Base-by-base conservation (phyloP, 2,113 vertebrate species). In the Copsychus sechellarum region DNA sequence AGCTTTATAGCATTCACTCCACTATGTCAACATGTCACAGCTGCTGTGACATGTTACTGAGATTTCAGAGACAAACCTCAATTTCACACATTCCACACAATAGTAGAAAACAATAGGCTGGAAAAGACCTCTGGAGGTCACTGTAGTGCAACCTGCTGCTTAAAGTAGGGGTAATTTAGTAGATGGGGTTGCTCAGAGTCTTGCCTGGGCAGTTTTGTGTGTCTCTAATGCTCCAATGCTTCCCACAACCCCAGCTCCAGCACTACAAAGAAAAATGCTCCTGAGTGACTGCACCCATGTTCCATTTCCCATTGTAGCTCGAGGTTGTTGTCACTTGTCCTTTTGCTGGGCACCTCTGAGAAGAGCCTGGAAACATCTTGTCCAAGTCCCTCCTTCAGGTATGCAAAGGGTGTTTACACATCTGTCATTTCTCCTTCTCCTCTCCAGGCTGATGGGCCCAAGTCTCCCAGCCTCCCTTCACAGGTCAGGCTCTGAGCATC, bases 81-180 rank as follows among this genome's bases (percentile, higher is more conserved):
- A 23, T 86, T 83, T 86, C 71, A 82, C n/a, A 62, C 45, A 69
- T 77, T 28, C 79, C 79, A 45, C 6, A 77, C 69, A 90, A 83
- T 3, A 71, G 31, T 0, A 82, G 48, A 57, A 85, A 88, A 93
- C 91, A 95, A 95, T 47, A 66, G 86, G 36, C 67, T 81, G 67
- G 71, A 81, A 92, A 34, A 88, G 92, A 88, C 94, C 96, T 97
- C 96, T 94, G 94, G 95, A 96, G 94, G 95, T 97, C 96, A 95
- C 92, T 97, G 60, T 43, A 92, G 86, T 83, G 71, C 88, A 95
- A 54, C 71, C 79, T 82, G 88, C 90, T 80, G 71, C 70, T 87
- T 50, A 50, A 92, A 93, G 67, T 11, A 88, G 33, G 45, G 54
- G 42, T 70, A 28, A 50, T 64, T 92, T 86, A 65, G 62, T 51